Conservation (phyloP, 2,797 vertebrate species). For the Trachops cirrhosus region DNA sequence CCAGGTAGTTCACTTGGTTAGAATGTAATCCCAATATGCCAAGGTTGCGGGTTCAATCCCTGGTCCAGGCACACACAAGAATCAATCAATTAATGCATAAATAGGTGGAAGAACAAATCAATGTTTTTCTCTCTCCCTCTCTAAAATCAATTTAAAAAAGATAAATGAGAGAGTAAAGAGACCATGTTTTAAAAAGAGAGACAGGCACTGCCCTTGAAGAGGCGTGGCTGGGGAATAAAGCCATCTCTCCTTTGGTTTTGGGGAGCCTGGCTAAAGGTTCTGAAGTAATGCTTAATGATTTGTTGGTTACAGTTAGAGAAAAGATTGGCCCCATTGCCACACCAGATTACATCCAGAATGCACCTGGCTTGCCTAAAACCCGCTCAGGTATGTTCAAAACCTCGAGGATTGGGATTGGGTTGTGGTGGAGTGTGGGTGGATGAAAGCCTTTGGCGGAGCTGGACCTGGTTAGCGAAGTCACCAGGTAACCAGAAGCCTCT, state of each 20-base stretch:
- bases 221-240: slow-evolving; percentile 37
- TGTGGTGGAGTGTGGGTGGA: background rate
- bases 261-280: background rate
- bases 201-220: background rate
- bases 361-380: slow-evolving; percentile 95
- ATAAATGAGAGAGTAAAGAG: background rate
- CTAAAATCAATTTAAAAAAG: background rate
- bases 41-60: too few species aligned
- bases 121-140: background rate
- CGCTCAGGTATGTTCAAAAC: slow-evolving; percentile 89
- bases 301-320: slow-evolving; percentile 89
- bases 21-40: background rate
- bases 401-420: background rate
- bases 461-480: background rate
- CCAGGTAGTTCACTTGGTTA: background rate
- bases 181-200: background rate
- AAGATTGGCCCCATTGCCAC: slow-evolving; percentile 99
- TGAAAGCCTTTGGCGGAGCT: background rate
- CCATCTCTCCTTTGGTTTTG: background rate
- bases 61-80: too few species aligned
- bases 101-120: background rate
- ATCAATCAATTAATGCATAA: background rate
- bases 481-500: slow-evolving; percentile 51
- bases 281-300: slow-evolving; percentile 42
- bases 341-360: slow-evolving; percentile 96